Conservation (phyloP, 1,140 invertebrate genomes). For the Stegodyphus dumicola region DNA sequence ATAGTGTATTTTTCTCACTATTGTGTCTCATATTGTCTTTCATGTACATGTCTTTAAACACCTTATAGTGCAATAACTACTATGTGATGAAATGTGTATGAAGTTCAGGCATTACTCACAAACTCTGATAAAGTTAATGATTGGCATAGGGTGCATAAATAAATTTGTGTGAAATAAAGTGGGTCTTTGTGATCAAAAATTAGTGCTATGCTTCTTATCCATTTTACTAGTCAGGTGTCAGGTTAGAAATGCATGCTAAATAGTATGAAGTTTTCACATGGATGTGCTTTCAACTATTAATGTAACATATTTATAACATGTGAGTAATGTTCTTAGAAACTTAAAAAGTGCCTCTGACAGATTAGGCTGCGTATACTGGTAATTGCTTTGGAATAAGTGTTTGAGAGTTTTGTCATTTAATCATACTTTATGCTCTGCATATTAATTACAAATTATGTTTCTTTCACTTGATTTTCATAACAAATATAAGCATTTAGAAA, state of each 20-base stretch:
- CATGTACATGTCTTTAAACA: slow-evolving; percentile 41
- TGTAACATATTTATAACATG: not conserved
- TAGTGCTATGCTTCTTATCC: not conserved
- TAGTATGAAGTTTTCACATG: not conserved
- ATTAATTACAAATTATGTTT: not conserved
- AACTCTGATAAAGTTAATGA: too few species aligned
- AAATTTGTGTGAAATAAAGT: not conserved
- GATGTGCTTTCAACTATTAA: not conserved
- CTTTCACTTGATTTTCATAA: not conserved
- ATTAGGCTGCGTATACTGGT: not conserved
- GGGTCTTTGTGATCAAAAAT: not conserved
- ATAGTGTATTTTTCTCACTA: not conserved
- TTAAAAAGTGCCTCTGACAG: slow-evolving; percentile 18
- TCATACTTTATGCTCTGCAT: slow-evolving; percentile 8
- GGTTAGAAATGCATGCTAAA: not conserved
- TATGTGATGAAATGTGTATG: not conserved
- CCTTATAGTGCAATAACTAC: slow-evolving; percentile 47
- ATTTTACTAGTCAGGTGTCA: not conserved
- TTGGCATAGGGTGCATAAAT: not conserved
- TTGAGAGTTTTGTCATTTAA: not conserved
- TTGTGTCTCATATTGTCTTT: not conserved
- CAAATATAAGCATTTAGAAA: too few species aligned
- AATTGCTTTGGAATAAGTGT: not conserved
- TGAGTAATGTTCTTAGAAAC: slow-evolving; percentile 20
- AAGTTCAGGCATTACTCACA: too few species aligned